Evolutionary conservation across 2,113 vertebrate genomes (phyloP), one percentile per base, ranked within the genome.

Genomic region (Mesocricetus auratus): DNA sequence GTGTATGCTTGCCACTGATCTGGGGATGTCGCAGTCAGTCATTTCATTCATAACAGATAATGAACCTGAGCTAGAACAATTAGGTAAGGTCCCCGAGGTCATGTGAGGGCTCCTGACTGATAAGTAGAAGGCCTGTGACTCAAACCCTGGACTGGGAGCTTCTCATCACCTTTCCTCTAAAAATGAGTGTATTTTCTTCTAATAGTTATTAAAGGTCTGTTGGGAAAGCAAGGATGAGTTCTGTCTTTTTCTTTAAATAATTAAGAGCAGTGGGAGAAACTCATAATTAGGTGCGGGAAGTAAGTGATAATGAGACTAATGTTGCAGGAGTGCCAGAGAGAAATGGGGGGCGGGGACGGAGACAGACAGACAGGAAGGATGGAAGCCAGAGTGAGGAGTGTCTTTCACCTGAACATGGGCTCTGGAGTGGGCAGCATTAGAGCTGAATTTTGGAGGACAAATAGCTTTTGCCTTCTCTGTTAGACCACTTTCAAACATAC

Each of bases 201-300:
- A 82, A 86, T 33, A 33, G 85, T 93, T 94, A 92, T 68, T 90
- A 83, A 83, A 90, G 16, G 53, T 90, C 19, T 85, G 47, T 83
- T 89, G 33, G 68, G 22, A n/a, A 85, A 87, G 9, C 8, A 92
- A 75, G 60, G 64, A 31, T 89, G 68, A 91, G 87, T 73, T 53
- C 22, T 78, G 33, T 73, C 56, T 58, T 82, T 79, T 47, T 21
- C 26, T 92, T 95, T 97, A 87, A 94, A 92, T 85, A 83, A 94
- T 73, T 83, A 62, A 29, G 73, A 81, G 9, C 81, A 92, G 36
- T 68, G 53, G 47, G 66, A 85, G 39, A 66, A 24, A 58, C n/a
- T 77, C 50, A 24, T 90, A 94, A 74, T 45, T 69, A 53, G 50
- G 6, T 60, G 75, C 95, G 24, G 78, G 82, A 82, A 62, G 22